Percentiles rank a stretch among this genome's conserved stretches.
phyloP scores from a whole-genome alignment of 2,113 vertebrate species.

The Colinus virginianus region DNA sequence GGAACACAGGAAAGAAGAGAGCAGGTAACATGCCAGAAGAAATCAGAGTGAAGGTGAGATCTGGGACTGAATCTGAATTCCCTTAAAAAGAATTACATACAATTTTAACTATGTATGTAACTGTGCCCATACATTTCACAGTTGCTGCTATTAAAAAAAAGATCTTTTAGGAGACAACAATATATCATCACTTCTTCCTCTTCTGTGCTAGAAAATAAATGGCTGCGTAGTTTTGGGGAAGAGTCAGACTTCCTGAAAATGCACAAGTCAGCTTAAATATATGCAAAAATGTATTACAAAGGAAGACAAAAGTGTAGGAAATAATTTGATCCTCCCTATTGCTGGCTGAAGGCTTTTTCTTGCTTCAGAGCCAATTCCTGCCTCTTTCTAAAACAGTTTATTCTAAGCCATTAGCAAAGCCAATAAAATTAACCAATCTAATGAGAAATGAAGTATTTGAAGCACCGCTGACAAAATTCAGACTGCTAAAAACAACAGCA shows the following conservation, averaged over 20 bases:
- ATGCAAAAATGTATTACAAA: not conserved
- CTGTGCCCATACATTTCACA: not conserved
- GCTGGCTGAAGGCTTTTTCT: not conserved
- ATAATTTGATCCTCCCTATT: not conserved
- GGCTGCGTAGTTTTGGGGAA: not conserved
- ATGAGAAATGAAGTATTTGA: not conserved
- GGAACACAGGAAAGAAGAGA: not conserved
- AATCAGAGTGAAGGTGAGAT: not conserved
- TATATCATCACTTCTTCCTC: not conserved
- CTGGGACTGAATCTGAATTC: not conserved
- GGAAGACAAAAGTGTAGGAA: not conserved
- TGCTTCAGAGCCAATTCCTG: not conserved
- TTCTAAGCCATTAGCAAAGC: not conserved
- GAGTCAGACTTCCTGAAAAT: not conserved
- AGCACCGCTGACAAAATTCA: not conserved
- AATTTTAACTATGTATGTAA: not conserved
- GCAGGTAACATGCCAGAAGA: not conserved
- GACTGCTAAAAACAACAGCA: not conserved
- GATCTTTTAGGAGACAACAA: not conserved
- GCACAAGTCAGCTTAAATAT: not conserved
- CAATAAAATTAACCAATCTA: not conserved
- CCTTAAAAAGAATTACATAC: not conserved
- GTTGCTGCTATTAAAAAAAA: not conserved
- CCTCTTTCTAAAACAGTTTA: not conserved
- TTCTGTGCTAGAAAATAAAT: not conserved